Percentiles rank a stretch among this genome's conserved stretches.
Evolutionary conservation across 2,888 invertebrate genomes (phyloP).

Genomic region (Spodoptera littoralis): DNA sequence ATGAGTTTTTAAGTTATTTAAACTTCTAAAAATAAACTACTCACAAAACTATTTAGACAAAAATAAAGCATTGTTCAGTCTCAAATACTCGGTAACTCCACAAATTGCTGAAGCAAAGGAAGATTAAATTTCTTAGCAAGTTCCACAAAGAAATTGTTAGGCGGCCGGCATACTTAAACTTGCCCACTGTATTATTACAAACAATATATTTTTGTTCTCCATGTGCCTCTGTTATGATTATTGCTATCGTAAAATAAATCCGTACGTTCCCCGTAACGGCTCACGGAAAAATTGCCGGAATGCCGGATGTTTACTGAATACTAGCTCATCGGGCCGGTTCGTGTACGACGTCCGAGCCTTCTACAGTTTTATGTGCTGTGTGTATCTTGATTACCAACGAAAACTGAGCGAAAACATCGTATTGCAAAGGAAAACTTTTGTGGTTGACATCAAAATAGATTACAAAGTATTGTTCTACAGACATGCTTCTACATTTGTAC

Average conservation of each 20-base stretch:
- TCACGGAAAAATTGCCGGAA: constrained; percentile 52
- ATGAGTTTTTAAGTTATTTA: too few species aligned
- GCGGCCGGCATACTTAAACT: constrained; percentile 32
- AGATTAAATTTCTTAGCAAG: constrained; percentile 53
- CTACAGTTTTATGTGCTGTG: constrained; percentile 6
- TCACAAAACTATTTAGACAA: neutral
- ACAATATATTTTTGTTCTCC: constrained; percentile 46
- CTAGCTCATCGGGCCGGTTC: constrained; percentile 13
- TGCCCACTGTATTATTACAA: constrained; percentile 40
- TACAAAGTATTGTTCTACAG: neutral
- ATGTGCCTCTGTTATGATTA: constrained; percentile 54
- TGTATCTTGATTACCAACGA: too few species aligned
- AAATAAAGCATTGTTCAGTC: constrained; percentile 23
- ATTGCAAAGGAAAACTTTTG: too few species aligned
- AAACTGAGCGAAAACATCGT: too few species aligned
- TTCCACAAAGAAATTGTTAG: constrained; percentile 46
- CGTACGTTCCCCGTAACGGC: constrained; percentile 36
- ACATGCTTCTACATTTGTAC: neutral
- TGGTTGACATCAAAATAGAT: too few species aligned
- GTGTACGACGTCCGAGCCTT: constrained; percentile 21
- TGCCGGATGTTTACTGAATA: constrained; percentile 48
- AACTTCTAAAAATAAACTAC: too few species aligned
- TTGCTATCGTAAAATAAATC: constrained; percentile 59
- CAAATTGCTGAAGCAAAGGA: constrained; percentile 33
- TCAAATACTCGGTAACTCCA: constrained; percentile 31